A percentile compares a stretch with the other conserved stretches of the same genome.
These are phyloP conservation scores for Ivindomyrus marchei DNA, from an alignment of 2,113 vertebrate species.

Conservation along the genomic window DNA sequence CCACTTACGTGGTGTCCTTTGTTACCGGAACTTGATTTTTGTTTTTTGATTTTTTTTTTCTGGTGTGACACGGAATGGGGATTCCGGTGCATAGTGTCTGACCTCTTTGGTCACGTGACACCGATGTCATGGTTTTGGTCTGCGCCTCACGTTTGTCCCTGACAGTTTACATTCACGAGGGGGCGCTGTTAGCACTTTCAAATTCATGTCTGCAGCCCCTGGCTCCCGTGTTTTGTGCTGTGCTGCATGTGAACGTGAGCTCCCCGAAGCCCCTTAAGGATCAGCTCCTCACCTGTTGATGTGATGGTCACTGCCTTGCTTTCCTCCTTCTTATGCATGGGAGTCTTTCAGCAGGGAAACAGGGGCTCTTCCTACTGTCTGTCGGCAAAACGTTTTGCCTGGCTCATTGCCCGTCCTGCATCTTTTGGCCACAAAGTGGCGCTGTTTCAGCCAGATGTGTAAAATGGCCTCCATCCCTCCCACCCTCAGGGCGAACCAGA, in stretches of 20 bases:
- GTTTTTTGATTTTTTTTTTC: not conserved
- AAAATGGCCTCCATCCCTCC: not conserved
- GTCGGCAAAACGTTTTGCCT: not conserved
- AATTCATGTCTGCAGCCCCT: conserved; percentile 7
- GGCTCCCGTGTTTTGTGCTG: not conserved
- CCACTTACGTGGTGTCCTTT: not conserved
- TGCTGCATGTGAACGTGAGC: not conserved
- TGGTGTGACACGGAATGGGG: not conserved
- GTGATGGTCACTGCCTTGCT: not conserved
- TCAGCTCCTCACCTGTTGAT: not conserved
- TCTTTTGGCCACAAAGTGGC: not conserved
- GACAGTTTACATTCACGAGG: not conserved
- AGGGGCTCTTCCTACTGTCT: not conserved
- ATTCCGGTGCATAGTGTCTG: not conserved
- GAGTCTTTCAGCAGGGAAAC: not conserved
- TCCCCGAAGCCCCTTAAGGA: not conserved
- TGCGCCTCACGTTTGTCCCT: not conserved
- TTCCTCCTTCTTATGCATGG: not conserved
- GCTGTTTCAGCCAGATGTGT: not conserved
- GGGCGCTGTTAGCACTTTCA: not conserved
- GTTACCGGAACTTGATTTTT: not conserved
- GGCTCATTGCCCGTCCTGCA: not conserved
- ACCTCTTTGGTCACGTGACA: not conserved
- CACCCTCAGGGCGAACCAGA: conserved; percentile 67
- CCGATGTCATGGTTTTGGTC: not conserved